phyloP scores from a whole-genome alignment of 2,797 vertebrate species.

The Lutjanus campechanus region DNA sequence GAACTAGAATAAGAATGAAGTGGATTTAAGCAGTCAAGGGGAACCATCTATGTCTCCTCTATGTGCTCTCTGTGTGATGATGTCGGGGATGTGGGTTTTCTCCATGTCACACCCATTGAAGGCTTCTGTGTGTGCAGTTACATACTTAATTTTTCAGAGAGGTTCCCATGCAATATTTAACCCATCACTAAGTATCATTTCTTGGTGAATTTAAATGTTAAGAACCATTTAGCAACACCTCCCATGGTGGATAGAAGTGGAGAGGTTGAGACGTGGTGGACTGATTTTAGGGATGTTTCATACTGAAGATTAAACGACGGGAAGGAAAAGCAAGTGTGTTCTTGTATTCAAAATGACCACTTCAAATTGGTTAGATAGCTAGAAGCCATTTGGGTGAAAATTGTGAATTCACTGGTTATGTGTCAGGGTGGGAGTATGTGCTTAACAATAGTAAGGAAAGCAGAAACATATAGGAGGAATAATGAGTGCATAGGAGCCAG shows the following conservation, averaged over 20 bases:
- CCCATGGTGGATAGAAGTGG: background rate
- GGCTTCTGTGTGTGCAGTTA: background rate
- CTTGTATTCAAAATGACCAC: background rate
- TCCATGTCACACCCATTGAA: slow-evolving; percentile 22
- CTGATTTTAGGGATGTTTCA: slow-evolving; percentile 12
- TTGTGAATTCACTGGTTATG: background rate
- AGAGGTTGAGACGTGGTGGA: background rate
- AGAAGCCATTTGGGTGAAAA: slow-evolving; percentile 3
- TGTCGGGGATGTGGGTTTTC: slow-evolving; percentile 47
- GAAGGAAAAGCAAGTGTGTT: background rate
- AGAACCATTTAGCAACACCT: slow-evolving; percentile 12
- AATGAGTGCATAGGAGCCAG: background rate
- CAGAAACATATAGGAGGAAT: background rate
- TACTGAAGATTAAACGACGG: background rate
- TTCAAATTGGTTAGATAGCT: slow-evolving; percentile 3
- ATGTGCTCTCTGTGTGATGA: slow-evolving; percentile 48
- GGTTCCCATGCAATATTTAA: slow-evolving; percentile 49
- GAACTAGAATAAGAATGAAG: slow-evolving; percentile 67
- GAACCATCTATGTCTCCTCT: slow-evolving; percentile 55
- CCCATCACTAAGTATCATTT: slow-evolving; percentile 11
- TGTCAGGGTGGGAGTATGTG: background rate
- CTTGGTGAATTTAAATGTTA: slow-evolving; percentile 8
- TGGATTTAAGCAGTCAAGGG: slow-evolving; percentile 67
- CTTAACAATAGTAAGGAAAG: slow-evolving; percentile 3
- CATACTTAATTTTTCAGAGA: slow-evolving; percentile 13